Conservation (phyloP, 2,888 invertebrate species). For the Salpingus planirostris region DNA sequence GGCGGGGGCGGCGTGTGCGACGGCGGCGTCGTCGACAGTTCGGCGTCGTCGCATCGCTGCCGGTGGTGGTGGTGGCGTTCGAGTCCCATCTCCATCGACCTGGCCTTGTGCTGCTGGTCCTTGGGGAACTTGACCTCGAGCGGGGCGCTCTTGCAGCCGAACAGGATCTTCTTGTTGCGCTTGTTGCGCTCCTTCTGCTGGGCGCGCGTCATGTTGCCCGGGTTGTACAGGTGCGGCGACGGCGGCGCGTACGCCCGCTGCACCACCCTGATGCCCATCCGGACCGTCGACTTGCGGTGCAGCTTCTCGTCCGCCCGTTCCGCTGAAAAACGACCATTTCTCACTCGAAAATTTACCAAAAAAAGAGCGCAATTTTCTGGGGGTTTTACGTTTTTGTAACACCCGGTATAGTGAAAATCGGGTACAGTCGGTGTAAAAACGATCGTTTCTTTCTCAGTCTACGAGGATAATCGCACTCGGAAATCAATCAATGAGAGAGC, state of each 20-base stretch:
- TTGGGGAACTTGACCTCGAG: constrained; percentile 24
- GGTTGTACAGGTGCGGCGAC: constrained; percentile 36
- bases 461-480: too few species aligned
- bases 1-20: constrained; percentile 4
- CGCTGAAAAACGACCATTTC: too few species aligned
- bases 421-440: too few species aligned
- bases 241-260: constrained; percentile 50
- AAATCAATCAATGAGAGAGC: too few species aligned
- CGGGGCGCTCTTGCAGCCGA: constrained; percentile 33
- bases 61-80: constrained; percentile 3
- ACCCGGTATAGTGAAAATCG: too few species aligned
- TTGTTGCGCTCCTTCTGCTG: constrained; percentile 22
- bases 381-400: too few species aligned
- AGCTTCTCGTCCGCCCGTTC: constrained; percentile 76
- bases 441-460: too few species aligned
- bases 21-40: constrained; percentile 2
- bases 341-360: too few species aligned
- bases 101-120: constrained; percentile 14
- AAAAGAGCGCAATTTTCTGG: too few species aligned
- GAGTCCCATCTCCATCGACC: constrained; percentile 13
- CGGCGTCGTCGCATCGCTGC: constrained; percentile 6
- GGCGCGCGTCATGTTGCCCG: constrained; percentile 16
- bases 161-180: constrained; percentile 32
- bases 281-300: constrained; percentile 67
- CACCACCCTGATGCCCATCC: constrained; percentile 79